Evolutionary conservation across 2,113 vertebrate genomes (phyloP).

Genomic region (Balaeniceps rex): DNA sequence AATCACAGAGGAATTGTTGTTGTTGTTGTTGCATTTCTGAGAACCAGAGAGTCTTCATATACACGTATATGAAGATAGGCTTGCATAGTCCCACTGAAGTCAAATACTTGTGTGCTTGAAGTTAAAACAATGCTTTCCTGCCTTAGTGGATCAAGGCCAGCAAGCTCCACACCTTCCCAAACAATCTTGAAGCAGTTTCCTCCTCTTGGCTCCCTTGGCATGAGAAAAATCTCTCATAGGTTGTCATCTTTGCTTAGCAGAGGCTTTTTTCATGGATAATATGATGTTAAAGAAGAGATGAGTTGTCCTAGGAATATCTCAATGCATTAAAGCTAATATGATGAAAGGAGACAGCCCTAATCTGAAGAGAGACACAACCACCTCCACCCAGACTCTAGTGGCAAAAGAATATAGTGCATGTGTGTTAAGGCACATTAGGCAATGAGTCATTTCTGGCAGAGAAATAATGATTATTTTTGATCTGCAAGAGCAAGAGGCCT

Average conservation of each 20-base stretch:
- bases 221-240: neutral
- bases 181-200: neutral
- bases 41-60: neutral
- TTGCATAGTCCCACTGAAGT: neutral
- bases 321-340: neutral
- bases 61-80: neutral
- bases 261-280: neutral
- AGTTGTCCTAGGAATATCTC: neutral
- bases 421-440: neutral
- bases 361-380: neutral
- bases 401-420: neutral
- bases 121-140: neutral
- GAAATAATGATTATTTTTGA: neutral
- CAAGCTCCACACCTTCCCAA: neutral
- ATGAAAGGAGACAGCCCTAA: constrained; percentile 9
- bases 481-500: neutral
- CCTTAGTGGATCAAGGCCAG: neutral
- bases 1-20: neutral
- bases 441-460: neutral
- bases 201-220: neutral
- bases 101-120: neutral
- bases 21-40: neutral
- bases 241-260: neutral
- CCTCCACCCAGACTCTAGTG: neutral
- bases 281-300: neutral